phyloP scores from a whole-genome alignment of 2,888 invertebrate species.

The Eudemis profundana region DNA sequence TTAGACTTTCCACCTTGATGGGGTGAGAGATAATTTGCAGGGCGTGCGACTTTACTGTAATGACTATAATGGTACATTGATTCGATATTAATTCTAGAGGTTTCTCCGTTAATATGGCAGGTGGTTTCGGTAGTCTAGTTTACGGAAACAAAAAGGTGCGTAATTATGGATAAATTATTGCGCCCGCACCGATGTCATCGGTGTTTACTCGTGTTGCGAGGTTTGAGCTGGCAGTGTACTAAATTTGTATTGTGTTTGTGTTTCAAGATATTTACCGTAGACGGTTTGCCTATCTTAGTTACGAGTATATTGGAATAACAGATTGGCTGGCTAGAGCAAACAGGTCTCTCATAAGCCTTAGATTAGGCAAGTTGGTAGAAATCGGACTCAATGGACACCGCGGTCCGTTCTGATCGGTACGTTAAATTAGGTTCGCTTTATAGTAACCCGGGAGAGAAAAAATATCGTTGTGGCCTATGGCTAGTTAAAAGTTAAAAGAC shows the following conservation, averaged over 20 bases:
- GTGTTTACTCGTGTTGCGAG: neutral
- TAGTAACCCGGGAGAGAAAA: too few relatives aligned
- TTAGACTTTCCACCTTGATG: conserved; percentile 83
- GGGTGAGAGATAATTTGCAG: conserved; percentile 82
- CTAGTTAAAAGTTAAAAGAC: too few relatives aligned
- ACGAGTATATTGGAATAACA: too few relatives aligned
- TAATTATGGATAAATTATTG: conserved; percentile 37
- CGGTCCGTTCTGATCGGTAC: too few relatives aligned
- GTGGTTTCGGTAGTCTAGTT: conserved; percentile 60
- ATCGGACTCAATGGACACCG: too few relatives aligned
- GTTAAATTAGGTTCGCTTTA: too few relatives aligned
- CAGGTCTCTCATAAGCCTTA: too few relatives aligned
- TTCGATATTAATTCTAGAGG: conserved; percentile 81
- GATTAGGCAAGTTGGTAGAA: too few relatives aligned
- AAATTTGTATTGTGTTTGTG: conserved; percentile 1
- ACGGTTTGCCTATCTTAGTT: neutral
- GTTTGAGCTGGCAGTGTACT: conserved; percentile 18
- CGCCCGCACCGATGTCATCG: conserved; percentile 30
- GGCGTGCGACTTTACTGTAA: conserved; percentile 81
- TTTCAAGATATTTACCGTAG: neutral
- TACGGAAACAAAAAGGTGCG: conserved; percentile 51
- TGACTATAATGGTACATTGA: conserved; percentile 81
- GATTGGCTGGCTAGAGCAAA: too few relatives aligned
- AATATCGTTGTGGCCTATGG: too few relatives aligned
- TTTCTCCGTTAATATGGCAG: conserved; percentile 48